Evolutionary conservation across 2,113 vertebrate genomes (phyloP), one percentile per base, ranked within the genome.

Genomic region (Hiodon alosoides): DNA sequence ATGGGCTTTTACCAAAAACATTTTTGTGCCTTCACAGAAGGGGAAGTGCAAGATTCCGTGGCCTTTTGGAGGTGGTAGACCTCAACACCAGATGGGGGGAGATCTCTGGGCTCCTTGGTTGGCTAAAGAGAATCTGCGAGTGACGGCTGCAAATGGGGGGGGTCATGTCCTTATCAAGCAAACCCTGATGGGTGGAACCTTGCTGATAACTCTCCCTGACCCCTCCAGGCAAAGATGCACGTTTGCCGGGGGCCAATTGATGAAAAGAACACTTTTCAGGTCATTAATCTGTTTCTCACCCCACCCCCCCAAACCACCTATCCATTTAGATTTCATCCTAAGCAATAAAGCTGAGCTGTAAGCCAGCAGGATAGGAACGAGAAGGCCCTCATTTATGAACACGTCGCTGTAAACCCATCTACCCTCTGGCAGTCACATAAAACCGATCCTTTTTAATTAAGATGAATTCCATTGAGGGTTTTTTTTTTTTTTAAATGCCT

Each of bases 401-500:
- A 77, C 77, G 72, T 83, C 82, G 77, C 76, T 75, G 80, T 82
- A 74, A 77, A 86, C 73, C 67, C 67, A n/a, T 66, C 73, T 8
- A 4, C 14, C 73, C 64, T 68, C 68, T 4, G 81, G 77, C 81
- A 47, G 74, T 77, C 79, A 57, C 78, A 52, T 84, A 61, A 81
- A 80, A 88, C 67, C 74, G 73, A 79, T 86, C 79, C 51, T 81
- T 86, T 87, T 88, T 82, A 79, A 78, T 90, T 85, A 81, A 81
- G 83, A 85, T 67, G 7, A 67, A 83, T 86, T 89, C 84, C 83
- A 81, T 81, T 73, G 80, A 87, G 84, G 80, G 82, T 78, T 78
- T 47, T 69, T 55, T 71, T 69, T 52, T 64, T 73, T 68, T 59
- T n/a, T 52, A 50, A 60, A 53, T 67, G 14, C 71, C 46, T 46